Percentiles rank a stretch among this genome's conserved stretches.
Evolutionary conservation across 2,797 vertebrate species (phyloP).

Genomic region (Melanotaenia nigrans): DNA sequence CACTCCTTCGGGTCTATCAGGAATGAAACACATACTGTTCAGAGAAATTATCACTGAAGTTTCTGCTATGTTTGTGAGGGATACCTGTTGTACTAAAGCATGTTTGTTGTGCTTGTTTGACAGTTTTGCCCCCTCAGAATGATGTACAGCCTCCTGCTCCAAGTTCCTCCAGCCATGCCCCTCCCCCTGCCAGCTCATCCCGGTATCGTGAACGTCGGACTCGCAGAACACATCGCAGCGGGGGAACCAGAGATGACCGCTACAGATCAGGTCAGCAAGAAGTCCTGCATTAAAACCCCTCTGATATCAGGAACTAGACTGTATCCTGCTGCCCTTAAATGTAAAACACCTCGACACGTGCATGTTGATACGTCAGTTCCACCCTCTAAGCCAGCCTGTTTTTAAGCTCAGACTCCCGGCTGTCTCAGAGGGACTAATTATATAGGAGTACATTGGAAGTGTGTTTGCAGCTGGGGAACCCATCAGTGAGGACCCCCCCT

Average conservation of each 20-base stretch:
- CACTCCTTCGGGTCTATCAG: neutral
- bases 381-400: conserved; percentile 17
- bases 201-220: conserved; percentile 87
- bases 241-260: conserved; percentile 95
- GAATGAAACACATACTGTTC: neutral
- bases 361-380: neutral
- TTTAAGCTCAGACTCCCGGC: conserved; percentile 21
- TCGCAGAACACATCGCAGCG: conserved; percentile 86
- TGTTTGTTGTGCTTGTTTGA: conserved; percentile 30
- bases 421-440: conserved; percentile 65
- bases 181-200: conserved; percentile 84
- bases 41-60: neutral
- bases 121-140: conserved; percentile 87
- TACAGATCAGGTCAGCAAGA: conserved; percentile 87
- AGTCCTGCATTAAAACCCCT: neutral
- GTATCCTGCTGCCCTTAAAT: neutral
- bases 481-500: conserved; percentile 47
- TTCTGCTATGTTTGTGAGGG: neutral
- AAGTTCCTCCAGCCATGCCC: conserved; percentile 72
- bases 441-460: conserved; percentile 14
- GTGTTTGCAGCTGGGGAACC: conserved; percentile 42
- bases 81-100: neutral
- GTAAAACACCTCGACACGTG: neutral
- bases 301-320: neutral
- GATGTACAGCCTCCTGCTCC: conserved; percentile 86